These are phyloP conservation scores for Caranx melampygus DNA, from an alignment of 2,113 vertebrate genomes.

Conservation along the genomic window DNA sequence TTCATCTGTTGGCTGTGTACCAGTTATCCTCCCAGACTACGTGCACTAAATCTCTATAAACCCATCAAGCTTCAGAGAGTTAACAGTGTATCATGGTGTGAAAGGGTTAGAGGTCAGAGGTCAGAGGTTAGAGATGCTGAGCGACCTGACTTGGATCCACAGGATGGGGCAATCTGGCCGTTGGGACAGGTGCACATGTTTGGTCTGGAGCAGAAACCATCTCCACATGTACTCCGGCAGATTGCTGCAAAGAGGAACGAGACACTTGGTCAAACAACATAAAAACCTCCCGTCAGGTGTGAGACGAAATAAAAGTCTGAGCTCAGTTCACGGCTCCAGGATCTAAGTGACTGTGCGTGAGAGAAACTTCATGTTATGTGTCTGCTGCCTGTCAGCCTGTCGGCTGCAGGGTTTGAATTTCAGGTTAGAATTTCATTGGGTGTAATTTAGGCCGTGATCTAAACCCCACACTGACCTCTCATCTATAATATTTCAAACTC, in stretches of 20 bases:
- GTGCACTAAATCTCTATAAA: slow-evolving; percentile 12
- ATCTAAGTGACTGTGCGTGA: slow-evolving; percentile 23
- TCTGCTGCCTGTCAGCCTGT: slow-evolving; percentile 49
- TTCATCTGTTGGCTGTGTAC: slow-evolving; percentile 36
- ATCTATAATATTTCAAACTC: slow-evolving; percentile 44
- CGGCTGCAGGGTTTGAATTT: slow-evolving; percentile 39
- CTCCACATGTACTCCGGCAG: slow-evolving; percentile 97
- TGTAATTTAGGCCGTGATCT: slow-evolving; percentile 35
- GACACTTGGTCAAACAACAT: slow-evolving; percentile 53
- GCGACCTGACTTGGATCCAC: slow-evolving; percentile 96
- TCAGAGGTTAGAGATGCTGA: slow-evolving; percentile 14
- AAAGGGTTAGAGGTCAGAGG: background rate
- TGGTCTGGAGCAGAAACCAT: slow-evolving; percentile 99
- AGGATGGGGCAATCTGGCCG: slow-evolving; percentile 94
- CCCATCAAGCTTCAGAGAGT: slow-evolving; percentile 10
- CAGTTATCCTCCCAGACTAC: slow-evolving; percentile 8
- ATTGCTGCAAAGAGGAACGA: slow-evolving; percentile 87
- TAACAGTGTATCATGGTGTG: background rate
- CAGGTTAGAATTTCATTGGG: slow-evolving; percentile 38
- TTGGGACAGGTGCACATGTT: slow-evolving; percentile 98
- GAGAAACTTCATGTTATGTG: slow-evolving; percentile 36
- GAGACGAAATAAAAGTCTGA: slow-evolving; percentile 8
- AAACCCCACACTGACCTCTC: slow-evolving; percentile 49
- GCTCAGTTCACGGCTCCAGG: slow-evolving; percentile 7
- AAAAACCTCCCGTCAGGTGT: slow-evolving; percentile 40